Base-by-base conservation (phyloP, 2,797 vertebrate genomes). In the Schizothorax lantsangensis region DNA sequence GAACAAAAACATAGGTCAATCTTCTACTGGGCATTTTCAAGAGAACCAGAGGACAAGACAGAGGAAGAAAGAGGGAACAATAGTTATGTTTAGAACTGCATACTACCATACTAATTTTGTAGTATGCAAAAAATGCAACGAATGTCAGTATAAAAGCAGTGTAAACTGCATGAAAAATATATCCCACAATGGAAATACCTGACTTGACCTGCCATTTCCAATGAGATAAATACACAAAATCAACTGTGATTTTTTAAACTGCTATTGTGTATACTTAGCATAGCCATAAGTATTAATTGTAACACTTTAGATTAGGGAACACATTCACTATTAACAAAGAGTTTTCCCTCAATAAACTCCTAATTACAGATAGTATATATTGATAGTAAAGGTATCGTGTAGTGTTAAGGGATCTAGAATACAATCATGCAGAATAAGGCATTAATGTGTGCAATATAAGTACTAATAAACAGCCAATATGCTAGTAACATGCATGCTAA, bases 21-120 rank as follows among this genome's bases (percentile, higher is more conserved):
- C 62, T 49, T 79, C 23, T 84, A 38, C 84, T 88, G 72, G 79
- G 57, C 14, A 57, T 49, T 59, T 69, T 19, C 9, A 57, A 79
- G 36, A 71, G 72, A 83, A 43, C 30, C 19, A 26, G 2, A 33
- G 38, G 43, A 40, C 3, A 33, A 74, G 57, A 6, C 19, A 1
- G 12, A 38, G 36, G 21, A 79, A 79, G 2, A 59, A 57, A 75
- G 2, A 21, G 2, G 73, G 15, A 30, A 19, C 21, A n/a, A 68
- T 17, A 11, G 33, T 30, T 12, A 36, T 64, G 36, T 62, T 23
- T 59, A 26, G 1, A 14, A 45, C 23, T 10, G 21, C 33, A 71
- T 81, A 21, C n/a, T 80, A 12, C 9, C 19, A 54, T 36, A 14
- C 30, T 23, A 36, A 38, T 78, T 77, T 57, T 78, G n/a, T 9